These are phyloP conservation scores for Fopius arisanus DNA, from an alignment of 1,140 invertebrate species.

Conservation along the genomic window DNA sequence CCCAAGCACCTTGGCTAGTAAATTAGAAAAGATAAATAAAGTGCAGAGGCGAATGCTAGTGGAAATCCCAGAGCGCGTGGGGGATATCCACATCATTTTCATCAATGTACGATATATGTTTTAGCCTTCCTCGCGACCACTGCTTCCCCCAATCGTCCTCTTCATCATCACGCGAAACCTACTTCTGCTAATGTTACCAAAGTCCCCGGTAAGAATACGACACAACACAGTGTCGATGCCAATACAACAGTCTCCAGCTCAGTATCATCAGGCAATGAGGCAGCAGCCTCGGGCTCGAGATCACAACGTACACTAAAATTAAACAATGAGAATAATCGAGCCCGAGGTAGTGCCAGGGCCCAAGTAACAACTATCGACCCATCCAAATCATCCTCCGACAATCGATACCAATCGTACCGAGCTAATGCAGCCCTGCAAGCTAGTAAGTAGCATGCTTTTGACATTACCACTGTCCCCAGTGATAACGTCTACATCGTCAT, in stretches of 20 bases:
- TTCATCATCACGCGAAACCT: slow-evolving; percentile 62
- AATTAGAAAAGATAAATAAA: not conserved
- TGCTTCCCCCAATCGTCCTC: slow-evolving; percentile 64
- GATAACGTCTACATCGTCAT: slow-evolving; percentile 3
- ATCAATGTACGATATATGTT: slow-evolving; percentile 48
- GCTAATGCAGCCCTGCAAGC: slow-evolving; percentile 51
- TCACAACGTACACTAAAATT: slow-evolving; percentile 53
- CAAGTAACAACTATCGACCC: slow-evolving; percentile 48
- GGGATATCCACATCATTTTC: slow-evolving; percentile 19
- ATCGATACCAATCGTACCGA: slow-evolving; percentile 58
- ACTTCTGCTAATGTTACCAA: slow-evolving; percentile 38
- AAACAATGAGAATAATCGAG: slow-evolving; percentile 19
- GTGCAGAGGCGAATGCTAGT: not conserved
- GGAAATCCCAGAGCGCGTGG: not conserved
- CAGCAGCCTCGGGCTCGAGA: slow-evolving; percentile 37
- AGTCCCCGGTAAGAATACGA: slow-evolving; percentile 47
- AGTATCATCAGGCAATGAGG: slow-evolving; percentile 35
- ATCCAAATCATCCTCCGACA: slow-evolving; percentile 63
- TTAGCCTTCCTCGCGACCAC: slow-evolving; percentile 64
- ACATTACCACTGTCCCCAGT: slow-evolving; percentile 13
- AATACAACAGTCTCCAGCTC: slow-evolving; percentile 42
- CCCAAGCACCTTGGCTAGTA: not conserved
- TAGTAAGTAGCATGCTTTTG: slow-evolving; percentile 64
- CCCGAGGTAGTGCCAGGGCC: slow-evolving; percentile 42
- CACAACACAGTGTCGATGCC: slow-evolving; percentile 56